These are phyloP conservation scores for Mustela lutreola DNA, from an alignment of 2,113 vertebrate genomes.

Conservation along the genomic window DNA sequence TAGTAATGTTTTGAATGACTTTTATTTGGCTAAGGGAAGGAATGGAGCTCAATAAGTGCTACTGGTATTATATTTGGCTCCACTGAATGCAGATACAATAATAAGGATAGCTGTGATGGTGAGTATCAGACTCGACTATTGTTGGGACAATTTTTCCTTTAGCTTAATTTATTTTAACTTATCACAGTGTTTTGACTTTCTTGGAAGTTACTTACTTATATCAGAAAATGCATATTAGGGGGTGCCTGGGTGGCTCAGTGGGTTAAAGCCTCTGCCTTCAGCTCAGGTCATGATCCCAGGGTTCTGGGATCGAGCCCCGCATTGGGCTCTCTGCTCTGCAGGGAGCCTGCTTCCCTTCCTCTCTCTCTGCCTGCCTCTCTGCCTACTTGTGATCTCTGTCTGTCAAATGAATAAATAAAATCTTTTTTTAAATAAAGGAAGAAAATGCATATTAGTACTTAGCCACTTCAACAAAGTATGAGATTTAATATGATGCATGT, in stretches of 20 bases:
- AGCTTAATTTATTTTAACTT: neutral
- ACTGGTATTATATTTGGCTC: neutral
- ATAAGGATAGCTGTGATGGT: neutral
- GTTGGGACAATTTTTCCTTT: neutral
- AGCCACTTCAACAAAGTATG: neutral
- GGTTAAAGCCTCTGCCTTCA: too few species aligned
- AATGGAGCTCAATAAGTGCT: neutral
- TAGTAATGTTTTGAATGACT: slow-evolving; percentile 19
- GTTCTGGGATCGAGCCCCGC: too few species aligned
- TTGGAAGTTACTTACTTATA: neutral
- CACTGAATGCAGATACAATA: neutral
- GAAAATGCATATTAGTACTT: neutral
- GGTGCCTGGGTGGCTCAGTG: too few species aligned
- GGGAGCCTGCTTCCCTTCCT: too few species aligned
- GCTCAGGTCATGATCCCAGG: too few species aligned
- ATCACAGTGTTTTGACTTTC: neutral
- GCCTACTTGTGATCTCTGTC: too few species aligned
- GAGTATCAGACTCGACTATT: neutral
- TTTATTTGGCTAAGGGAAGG: slow-evolving; percentile 33
- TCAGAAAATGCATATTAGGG: neutral
- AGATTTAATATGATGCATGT: neutral
- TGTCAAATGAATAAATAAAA: too few species aligned
- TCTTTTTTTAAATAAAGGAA: too few species aligned
- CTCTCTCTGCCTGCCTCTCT: too few species aligned
- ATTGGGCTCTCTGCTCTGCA: too few species aligned